A percentile compares a stretch with the other conserved stretches of the same genome.
Evolutionary conservation across 2,797 vertebrate species (phyloP).

Genomic region (Hapalemur alaotrensis): DNA sequence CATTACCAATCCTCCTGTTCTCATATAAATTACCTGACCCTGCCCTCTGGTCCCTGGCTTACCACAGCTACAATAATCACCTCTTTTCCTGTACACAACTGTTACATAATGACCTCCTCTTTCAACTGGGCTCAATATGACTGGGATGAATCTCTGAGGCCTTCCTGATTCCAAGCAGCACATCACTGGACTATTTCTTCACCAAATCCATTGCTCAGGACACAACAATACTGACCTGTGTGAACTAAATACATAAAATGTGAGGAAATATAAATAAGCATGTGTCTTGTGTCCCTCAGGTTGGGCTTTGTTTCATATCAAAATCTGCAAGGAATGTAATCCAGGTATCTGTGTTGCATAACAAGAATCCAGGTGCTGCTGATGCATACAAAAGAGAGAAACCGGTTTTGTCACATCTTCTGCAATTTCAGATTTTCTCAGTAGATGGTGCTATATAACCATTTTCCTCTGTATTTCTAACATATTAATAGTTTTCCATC

Average conservation of each 20-base stretch:
- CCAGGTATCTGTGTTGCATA: background rate
- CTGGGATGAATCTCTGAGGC: background rate
- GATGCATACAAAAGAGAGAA: background rate
- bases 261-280: background rate
- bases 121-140: background rate
- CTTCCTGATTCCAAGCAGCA: background rate
- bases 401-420: fast-evolving
- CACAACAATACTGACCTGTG: background rate
- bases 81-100: background rate
- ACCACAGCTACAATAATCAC: background rate
- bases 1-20: background rate
- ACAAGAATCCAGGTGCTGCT: background rate
- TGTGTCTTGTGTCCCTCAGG: background rate
- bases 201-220: background rate
- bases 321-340: background rate
- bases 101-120: background rate
- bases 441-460: conserved; percentile 77
- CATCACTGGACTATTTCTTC: background rate
- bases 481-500: background rate
- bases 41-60: background rate
- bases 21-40: background rate
- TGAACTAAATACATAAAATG: background rate
- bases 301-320: background rate
- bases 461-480: conserved; percentile 8
- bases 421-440: conserved; percentile 70